These are phyloP conservation scores for Caenorhabditis becei DNA, from an alignment of 2,888 invertebrate species.

Conservation along the genomic window DNA sequence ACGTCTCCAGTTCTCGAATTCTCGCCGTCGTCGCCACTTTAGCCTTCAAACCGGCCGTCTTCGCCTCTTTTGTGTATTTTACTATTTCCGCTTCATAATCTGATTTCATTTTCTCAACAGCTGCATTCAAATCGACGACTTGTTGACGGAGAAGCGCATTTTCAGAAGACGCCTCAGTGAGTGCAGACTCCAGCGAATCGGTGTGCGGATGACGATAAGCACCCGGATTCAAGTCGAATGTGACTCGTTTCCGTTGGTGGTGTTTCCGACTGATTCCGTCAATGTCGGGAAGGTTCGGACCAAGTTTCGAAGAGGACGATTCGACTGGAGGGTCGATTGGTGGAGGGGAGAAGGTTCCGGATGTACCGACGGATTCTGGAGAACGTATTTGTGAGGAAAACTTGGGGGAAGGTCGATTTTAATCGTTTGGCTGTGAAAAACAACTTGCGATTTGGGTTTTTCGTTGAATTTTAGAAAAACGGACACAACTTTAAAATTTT, in stretches of 20 bases:
- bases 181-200: constrained; percentile 33
- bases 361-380: constrained; percentile 2
- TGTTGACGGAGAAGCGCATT: constrained; percentile 48
- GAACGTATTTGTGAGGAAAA: too few species aligned
- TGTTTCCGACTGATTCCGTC: constrained; percentile 54
- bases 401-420: too few species aligned
- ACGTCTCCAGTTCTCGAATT: constrained; percentile 76
- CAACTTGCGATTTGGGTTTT: too few species aligned
- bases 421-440: too few species aligned
- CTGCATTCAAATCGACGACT: constrained; percentile 36
- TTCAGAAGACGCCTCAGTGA: constrained; percentile 55
- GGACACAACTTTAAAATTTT: too few species aligned
- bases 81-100: constrained; percentile 72
- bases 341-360: constrained; percentile 59
- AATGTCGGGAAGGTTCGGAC: constrained; percentile 55
- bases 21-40: constrained; percentile 75
- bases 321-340: constrained; percentile 63
- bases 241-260: constrained; percentile 74
- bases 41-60: constrained; percentile 74
- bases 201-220: constrained; percentile 39
- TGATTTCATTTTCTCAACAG: constrained; percentile 48
- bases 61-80: constrained; percentile 68
- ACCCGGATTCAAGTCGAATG: constrained; percentile 73
- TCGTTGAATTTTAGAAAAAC: too few species aligned
- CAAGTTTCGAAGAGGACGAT: constrained; percentile 57